phyloP scores from a whole-genome alignment of 1,140 invertebrate genomes.

The Neotoxoptera formosana region DNA sequence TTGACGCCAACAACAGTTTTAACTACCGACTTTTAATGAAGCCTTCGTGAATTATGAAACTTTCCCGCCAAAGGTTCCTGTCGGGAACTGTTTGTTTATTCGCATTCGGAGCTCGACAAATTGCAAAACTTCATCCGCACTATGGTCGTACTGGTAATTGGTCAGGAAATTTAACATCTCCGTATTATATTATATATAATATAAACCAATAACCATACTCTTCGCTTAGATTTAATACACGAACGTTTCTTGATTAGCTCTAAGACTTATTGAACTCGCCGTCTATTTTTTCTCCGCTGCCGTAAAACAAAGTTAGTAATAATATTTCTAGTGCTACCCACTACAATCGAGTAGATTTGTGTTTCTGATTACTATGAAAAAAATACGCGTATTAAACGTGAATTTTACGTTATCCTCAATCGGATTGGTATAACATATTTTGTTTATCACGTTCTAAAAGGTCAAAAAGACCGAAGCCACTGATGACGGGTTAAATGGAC shows the following conservation, averaged over 20 bases:
- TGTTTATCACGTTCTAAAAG: too few relatives aligned
- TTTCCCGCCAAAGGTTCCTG: slow-evolving; percentile 15
- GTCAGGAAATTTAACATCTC: slow-evolving; percentile 1
- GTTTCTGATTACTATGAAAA: background rate
- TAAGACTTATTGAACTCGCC: background rate
- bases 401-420: too few relatives aligned
- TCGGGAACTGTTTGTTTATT: slow-evolving; percentile 31
- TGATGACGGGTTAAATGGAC: background rate
- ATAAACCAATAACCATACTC: background rate
- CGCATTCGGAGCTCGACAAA: background rate
- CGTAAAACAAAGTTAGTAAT: background rate
- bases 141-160: background rate
- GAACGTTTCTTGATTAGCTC: background rate
- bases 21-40: slow-evolving; percentile 41
- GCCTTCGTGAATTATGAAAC: slow-evolving; percentile 17
- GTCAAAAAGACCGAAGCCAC: too few relatives aligned
- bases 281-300: background rate
- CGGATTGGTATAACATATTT: background rate
- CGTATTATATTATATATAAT: background rate
- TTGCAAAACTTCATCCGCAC: background rate
- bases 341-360: background rate
- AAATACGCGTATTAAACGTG: background rate
- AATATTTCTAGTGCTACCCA: background rate
- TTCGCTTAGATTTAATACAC: background rate
- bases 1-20: background rate